These are phyloP conservation scores for Diaprepes abbreviatus DNA, from an alignment of 2,888 invertebrate genomes.

Conservation along the genomic window DNA sequence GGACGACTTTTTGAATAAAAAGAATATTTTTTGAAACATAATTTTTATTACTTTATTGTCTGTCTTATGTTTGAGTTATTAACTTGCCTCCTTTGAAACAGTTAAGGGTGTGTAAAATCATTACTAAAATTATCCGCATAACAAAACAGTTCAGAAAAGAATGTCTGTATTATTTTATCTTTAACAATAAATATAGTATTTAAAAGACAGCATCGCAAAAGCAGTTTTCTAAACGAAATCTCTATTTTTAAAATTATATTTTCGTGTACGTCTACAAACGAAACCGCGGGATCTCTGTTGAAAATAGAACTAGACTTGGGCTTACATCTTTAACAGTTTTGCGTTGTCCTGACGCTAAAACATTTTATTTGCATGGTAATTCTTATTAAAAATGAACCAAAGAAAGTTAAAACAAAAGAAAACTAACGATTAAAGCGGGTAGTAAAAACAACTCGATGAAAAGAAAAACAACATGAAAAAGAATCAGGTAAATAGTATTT, in stretches of 20 bases:
- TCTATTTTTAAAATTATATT: slow-evolving; percentile 34
- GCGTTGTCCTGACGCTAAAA: slow-evolving; percentile 1
- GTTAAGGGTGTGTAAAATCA: too few relatives aligned
- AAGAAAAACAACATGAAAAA: slow-evolving; percentile 9
- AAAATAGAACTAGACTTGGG: slow-evolving; percentile 27
- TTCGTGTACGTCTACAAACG: slow-evolving; percentile 16
- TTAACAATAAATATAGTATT: too few relatives aligned
- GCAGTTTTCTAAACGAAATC: slow-evolving; percentile 4
- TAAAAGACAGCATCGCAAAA: slow-evolving; percentile 2
- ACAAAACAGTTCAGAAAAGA: too few relatives aligned
- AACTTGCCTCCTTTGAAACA: too few relatives aligned
- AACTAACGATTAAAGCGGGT: too few relatives aligned
- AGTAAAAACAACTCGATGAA: not conserved
- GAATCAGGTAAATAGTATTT: slow-evolving; percentile 10
- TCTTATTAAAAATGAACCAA: slow-evolving; percentile 6
- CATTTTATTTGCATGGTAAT: not conserved
- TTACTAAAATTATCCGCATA: too few relatives aligned
- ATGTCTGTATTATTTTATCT: too few relatives aligned
- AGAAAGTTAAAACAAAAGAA: too few relatives aligned
- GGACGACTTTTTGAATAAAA: too few relatives aligned
- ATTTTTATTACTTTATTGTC: not conserved
- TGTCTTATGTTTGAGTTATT: too few relatives aligned
- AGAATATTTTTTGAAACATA: not conserved
- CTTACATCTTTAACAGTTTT: slow-evolving; percentile 11
- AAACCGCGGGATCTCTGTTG: slow-evolving; percentile 15